A percentile compares a stretch with the other conserved stretches of the same genome.
phyloP scores from a whole-genome alignment of 2,888 invertebrate species.

The Shargacucullia verbasci region DNA sequence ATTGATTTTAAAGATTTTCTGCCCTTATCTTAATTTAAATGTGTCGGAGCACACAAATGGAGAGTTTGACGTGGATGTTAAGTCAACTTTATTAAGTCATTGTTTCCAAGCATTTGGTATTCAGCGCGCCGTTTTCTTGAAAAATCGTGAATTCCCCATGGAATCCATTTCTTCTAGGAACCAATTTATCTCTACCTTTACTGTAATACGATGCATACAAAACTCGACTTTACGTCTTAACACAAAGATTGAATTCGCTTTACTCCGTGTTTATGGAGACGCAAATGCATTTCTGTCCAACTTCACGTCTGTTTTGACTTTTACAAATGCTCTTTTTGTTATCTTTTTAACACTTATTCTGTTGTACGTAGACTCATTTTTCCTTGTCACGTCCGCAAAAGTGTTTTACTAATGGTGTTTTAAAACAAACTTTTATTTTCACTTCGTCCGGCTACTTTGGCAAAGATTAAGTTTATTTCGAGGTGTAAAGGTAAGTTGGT shows the following conservation, averaged over 20 bases:
- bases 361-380: slow-evolving; percentile 57
- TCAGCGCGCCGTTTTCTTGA: slow-evolving; percentile 74
- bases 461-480: slow-evolving; percentile 26
- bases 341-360: slow-evolving; percentile 55
- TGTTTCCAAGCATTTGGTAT: slow-evolving; percentile 68
- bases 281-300: slow-evolving; percentile 24
- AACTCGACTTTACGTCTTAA: slow-evolving; percentile 36
- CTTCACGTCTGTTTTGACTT: slow-evolving; percentile 57
- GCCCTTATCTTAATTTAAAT: slow-evolving; percentile 27
- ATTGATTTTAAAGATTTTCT: too few relatives aligned
- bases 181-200: slow-evolving; percentile 46
- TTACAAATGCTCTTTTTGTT: slow-evolving; percentile 43
- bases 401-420: slow-evolving; percentile 67
- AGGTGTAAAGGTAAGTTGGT: slow-evolving; percentile 66
- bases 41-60: slow-evolving; percentile 27
- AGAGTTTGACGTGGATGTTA: slow-evolving; percentile 46
- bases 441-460: slow-evolving; percentile 47
- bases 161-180: slow-evolving; percentile 65
- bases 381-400: slow-evolving; percentile 45
- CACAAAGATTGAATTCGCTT: slow-evolving; percentile 13
- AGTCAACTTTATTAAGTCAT: slow-evolving; percentile 59
- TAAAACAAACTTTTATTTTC: slow-evolving; percentile 66
- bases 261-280: slow-evolving; percentile 8
- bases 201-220: slow-evolving; percentile 10
- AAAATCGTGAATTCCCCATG: slow-evolving; percentile 74